Evolutionary conservation across 2,888 invertebrate species (phyloP).

Genomic region (Platycnemis pennipes): DNA sequence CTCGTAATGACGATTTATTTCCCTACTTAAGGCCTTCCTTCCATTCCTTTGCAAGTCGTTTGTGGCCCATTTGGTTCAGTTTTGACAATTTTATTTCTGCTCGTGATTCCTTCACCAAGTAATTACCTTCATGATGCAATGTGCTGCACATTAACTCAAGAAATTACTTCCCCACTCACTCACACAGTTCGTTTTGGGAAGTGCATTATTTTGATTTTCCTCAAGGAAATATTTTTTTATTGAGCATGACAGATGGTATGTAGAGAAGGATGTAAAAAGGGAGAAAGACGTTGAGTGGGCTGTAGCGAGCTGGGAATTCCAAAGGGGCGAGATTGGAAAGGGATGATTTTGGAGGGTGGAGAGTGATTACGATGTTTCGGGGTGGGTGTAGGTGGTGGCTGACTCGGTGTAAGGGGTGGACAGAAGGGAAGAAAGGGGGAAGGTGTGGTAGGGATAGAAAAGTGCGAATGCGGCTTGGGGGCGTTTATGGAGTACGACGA

Average conservation of each 20-base stretch:
- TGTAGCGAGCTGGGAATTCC: background rate
- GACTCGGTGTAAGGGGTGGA: background rate
- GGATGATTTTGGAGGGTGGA: background rate
- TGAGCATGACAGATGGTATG: background rate
- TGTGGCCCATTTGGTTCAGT: too few species aligned
- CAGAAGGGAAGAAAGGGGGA: background rate
- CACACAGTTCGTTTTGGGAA: background rate
- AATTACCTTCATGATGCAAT: too few species aligned
- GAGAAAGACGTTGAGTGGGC: background rate
- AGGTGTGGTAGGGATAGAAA: background rate
- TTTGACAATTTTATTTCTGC: too few species aligned
- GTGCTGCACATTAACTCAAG: too few species aligned
- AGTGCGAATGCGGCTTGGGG: constrained; percentile 2
- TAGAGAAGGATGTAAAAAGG: background rate
- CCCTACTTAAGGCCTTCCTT: too few species aligned
- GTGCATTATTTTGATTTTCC: background rate
- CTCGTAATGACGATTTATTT: too few species aligned
- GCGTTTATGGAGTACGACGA: constrained; percentile 42
- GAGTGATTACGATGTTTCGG: background rate
- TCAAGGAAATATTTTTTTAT: background rate
- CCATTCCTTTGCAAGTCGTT: too few species aligned
- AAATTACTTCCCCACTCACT: too few species aligned
- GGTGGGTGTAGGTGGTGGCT: background rate
- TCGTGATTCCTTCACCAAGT: too few species aligned
- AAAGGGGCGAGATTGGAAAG: background rate